Conservation (phyloP, 2,113 vertebrate species). For the Oxyruncus cristatus region DNA sequence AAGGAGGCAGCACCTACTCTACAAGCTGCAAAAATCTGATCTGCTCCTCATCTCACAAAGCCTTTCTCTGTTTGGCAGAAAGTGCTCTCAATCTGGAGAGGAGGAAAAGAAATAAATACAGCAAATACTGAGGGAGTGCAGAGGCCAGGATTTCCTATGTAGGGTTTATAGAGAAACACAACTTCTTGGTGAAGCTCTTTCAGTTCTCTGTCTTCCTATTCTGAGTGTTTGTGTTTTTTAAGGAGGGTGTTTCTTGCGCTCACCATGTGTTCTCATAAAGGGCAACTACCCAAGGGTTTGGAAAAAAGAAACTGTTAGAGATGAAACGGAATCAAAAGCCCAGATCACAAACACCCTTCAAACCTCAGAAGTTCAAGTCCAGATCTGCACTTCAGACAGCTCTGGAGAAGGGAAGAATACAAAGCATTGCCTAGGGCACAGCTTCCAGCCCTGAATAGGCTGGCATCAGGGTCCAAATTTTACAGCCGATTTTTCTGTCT, state of each 20-base stretch:
- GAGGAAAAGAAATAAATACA: constrained; percentile 62
- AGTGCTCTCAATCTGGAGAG: neutral
- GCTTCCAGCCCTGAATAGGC: neutral
- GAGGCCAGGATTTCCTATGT: constrained; percentile 11
- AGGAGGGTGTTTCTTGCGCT: constrained; percentile 26
- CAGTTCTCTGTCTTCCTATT: constrained; percentile 26
- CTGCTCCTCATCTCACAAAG: constrained; percentile 30
- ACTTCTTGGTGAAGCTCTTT: constrained; percentile 27
- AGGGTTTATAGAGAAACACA: constrained; percentile 36
- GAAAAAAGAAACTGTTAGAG: neutral
- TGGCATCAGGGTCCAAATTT: neutral
- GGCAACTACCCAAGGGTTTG: neutral
- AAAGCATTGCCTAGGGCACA: neutral
- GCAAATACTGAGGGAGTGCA: neutral
- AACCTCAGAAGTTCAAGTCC: neutral
- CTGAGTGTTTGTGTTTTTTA: constrained; percentile 26
- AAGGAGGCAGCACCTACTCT: constrained; percentile 15
- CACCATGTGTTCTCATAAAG: neutral
- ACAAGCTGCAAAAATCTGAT: neutral
- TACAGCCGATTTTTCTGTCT: neutral
- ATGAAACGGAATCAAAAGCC: neutral
- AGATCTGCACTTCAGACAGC: neutral
- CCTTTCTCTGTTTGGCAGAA: constrained; percentile 40
- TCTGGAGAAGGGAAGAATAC: neutral
- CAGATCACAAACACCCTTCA: neutral